Evolutionary conservation across 2,113 vertebrate genomes (phyloP), one percentile per base, ranked within the genome.

Genomic region (Scopus umbretta): DNA sequence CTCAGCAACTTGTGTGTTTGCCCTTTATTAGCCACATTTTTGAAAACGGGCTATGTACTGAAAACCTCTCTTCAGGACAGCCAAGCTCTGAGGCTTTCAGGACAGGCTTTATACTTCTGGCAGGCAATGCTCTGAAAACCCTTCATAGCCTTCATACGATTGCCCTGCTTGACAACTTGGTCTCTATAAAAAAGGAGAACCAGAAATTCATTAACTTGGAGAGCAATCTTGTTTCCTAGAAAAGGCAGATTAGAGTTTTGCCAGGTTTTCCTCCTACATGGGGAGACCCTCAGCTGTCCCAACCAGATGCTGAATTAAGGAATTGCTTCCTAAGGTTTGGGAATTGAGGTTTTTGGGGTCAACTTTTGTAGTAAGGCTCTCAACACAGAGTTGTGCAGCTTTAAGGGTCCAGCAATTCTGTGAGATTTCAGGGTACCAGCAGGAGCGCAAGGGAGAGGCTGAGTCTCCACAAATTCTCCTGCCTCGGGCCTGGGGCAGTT

Each of bases 401-500:
- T 58, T 50, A 78, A 38, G 45, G 22, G 14, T 23, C 9, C 61
- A 36, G 26, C 27, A 59, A 5, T 16, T 18, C 1, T 0, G 40
- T 38, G 29, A 53, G 32, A 36, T 61, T 43, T 38, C 27, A 26
- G 30, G 43, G 42, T 62, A 40, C 36, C 58, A n/a, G 30, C 29
- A 78, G 40, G 8, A 74, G 40, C 0, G 1, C 0, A 1, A 55
- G 20, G 22, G 22, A 73, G 13, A 55, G 7, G 6, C 16, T 40
- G 23, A 73, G 8, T 11, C n/a, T 78, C 36, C 73, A 78, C 6
- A 23, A 42, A 25, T 86, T 53, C 13, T 75, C 23, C n/a, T 63
- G 36, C 15, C 23, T 67, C 3, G 0, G 7, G 16, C 34, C n/a
- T 34, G 10, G 16, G 7, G 3, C 19, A 15, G 34, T 79, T 90